Evolutionary conservation across 2,888 invertebrate species (phyloP), one percentile per base, ranked within the genome.

Genomic region (Lycocerus yunnanus): DNA sequence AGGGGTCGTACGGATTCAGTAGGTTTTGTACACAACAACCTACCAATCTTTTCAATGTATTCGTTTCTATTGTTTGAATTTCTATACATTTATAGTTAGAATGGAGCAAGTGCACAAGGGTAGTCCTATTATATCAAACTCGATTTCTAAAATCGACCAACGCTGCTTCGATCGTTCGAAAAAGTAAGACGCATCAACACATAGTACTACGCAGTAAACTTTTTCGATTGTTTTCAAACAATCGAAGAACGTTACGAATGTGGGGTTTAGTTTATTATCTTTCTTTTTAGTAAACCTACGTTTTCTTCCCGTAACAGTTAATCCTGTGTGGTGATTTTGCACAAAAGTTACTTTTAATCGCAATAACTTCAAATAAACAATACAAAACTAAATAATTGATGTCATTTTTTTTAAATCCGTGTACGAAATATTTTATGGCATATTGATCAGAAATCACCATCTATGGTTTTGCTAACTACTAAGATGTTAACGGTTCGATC

Each of bases 41-140:
- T 16, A 63, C 77, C 72, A 76, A 78, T 80, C 77, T 80, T 79
- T 78, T 75, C 74, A 69, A 75, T 76, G 77, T 77, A 76, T 77
- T 76, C 77, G 71, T 78, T 75, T 74, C 74, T 76, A 71, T 76
- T 74, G 71, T 76, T 73, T 71, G 71, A 71, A 76, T 77, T 77
- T 77, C 71, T 74, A 76, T 76, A 69, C 73, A 76, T 71, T 73
- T 71, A 43, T 43, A 73, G 72, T 72, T 75, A 68, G 27, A 73
- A 73, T 71, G 72, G 75, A 73, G 73, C 76, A 76, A 76, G 76
- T 76, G 76, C 73, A 73, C 73, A 68, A 66, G 73, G 71, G 71
- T 75, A 68, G 70, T 68, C 67, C 70, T 68, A 71, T 74, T 71
- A 68, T 71, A 68, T 74, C 71, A 70, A 60, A 74, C 58, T 66